Conservation (phyloP, 92 coral and sea anemone genomes). For the Epizoanthus fatuus region DNA sequence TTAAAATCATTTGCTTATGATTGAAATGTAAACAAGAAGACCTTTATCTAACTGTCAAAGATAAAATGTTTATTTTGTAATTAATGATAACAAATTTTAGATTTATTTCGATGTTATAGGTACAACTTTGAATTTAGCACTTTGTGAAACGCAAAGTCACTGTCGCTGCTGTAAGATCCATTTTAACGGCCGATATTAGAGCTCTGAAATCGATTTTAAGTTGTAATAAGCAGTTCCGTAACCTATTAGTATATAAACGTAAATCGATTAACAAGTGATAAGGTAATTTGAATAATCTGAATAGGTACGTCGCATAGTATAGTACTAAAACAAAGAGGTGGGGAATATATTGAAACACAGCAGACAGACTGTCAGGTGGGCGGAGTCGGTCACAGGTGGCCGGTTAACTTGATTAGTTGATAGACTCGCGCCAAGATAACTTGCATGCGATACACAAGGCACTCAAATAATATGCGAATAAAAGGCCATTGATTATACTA, state of each 20-base stretch:
- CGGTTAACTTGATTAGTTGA: background rate
- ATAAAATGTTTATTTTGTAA: conserved; percentile 27
- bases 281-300: background rate
- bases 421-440: too few relatives aligned
- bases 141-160: background rate
- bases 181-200: background rate
- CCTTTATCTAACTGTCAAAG: conserved; percentile 4
- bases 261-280: conserved; percentile 34
- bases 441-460: too few relatives aligned
- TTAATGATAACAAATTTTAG: background rate
- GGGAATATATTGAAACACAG: background rate
- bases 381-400: background rate
- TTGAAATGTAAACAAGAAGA: conserved; percentile 35
- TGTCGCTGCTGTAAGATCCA: background rate
- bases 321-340: background rate
- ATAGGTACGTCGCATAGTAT: background rate
- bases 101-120: background rate
- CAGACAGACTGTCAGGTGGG: conserved; percentile 31
- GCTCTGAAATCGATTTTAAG: conserved; percentile 1
- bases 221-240: conserved; percentile 17
- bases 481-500: background rate
- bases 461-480: background rate
- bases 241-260: conserved; percentile 18
- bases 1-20: conserved; percentile 14
- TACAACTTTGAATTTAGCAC: background rate